phyloP scores from a whole-genome alignment of 1,140 invertebrate genomes.

The Hestina assimilis region DNA sequence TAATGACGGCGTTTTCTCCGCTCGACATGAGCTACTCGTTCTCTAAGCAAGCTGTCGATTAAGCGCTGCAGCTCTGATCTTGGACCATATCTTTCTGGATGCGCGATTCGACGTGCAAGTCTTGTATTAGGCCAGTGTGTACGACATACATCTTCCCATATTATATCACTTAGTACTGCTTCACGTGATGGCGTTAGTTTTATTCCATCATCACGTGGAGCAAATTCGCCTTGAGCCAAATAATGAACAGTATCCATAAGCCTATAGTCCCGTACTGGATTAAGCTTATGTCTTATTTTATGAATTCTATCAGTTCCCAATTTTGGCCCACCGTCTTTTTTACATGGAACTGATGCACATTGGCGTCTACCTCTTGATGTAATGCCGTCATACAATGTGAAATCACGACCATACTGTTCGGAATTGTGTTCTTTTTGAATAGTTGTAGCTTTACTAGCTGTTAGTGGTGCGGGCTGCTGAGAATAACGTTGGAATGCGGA shows the following conservation, averaged over 20 bases:
- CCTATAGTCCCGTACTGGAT: conserved; percentile 66
- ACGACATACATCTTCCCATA: conserved; percentile 73
- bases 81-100: conserved; percentile 51
- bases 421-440: conserved; percentile 68
- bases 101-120: conserved; percentile 47
- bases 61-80: conserved; percentile 61
- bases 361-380: conserved; percentile 61
- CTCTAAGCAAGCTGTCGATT: conserved; percentile 66
- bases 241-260: conserved; percentile 74
- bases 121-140: conserved; percentile 69
- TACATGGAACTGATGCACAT: conserved; percentile 64
- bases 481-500: conserved; percentile 65
- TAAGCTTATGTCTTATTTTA: conserved; percentile 67
- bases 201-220: conserved; percentile 68
- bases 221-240: conserved; percentile 71
- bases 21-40: conserved; percentile 65
- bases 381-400: conserved; percentile 66
- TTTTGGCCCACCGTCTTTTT: conserved; percentile 56
- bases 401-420: conserved; percentile 69
- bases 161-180: conserved; percentile 72
- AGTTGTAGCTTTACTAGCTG: conserved; percentile 58
- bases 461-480: conserved; percentile 50
- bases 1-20: conserved; percentile 63
- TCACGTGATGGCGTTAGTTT: conserved; percentile 70
- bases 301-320: conserved; percentile 63